Evolutionary conservation across 2,113 vertebrate species (phyloP), one percentile per base, ranked within the genome.

Genomic region (Cyprinus carpio): DNA sequence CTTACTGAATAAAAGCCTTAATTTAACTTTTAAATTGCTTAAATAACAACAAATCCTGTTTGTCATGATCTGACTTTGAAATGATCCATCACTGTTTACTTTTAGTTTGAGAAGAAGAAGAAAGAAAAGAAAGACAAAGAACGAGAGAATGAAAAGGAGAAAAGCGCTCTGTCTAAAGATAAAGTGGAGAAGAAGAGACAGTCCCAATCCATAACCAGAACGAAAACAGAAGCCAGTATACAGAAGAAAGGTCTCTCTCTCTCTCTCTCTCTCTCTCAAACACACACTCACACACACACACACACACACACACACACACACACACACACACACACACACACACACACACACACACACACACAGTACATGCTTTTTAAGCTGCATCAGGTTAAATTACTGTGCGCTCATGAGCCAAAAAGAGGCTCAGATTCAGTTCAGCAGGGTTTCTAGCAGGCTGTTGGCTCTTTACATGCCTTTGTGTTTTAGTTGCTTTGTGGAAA

Each of bases 71-170:
- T 31, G 15, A 58, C 16, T n/a, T 15, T 40, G 12, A 75, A 62
- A 16, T 82, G 23, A 54, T 37, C 16, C 2, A 43, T 18, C 4
- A 7, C 12, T 60, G 31, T 81, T 15, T 87, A 67, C 4, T 27
- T 46, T 11, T 82, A 95, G 95, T 75, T 93, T 88, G 95, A 95
- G 85, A 97, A 96, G 93, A 97, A 96, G 92, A 98, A 97, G 90
- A 99, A 98, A 86, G 97, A 99, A 90, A 99, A 99, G 95, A 98
- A 96, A 85, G 97, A 99, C 91, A 99, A 99, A 87, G 97, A 99
- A 84, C 85, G 98, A 85, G 97, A 99, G 91, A 99, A 99, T 0
- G 95, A 96, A 85, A 97, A 98, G 75, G 98, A 99, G 91, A 98
- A 97, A 90, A 97, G 89, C 0, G 95, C 97, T 56, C 93, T 98